Base-by-base conservation (phyloP, 35 echinoderm and acorn worm species). In the Stichopus chloronotus region DNA sequence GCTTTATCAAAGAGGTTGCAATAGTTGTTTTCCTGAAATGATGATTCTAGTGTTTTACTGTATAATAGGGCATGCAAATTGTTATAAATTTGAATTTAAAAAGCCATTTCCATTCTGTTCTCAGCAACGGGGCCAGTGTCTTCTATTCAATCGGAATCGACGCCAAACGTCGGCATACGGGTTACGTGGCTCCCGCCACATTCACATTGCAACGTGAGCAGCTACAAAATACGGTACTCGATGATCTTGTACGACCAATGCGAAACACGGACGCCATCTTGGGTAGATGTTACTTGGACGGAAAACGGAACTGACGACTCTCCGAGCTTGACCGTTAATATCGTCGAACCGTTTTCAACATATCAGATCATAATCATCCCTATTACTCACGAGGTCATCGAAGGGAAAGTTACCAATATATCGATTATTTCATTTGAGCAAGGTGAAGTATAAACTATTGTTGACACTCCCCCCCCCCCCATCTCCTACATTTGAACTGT, bases 151-250 rank as follows among this genome's bases (percentile, higher is more conserved):
- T 83, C 17, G 43, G n/a, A 55, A 20, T 24, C 55, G 8, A 43
- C 80, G 6, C 43, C 17, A 4, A 56, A 43, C 9, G n/a, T 83
- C 17, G 80, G 43, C 13, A 54, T 83, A n/a, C 17, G 55, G 80
- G 55, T 83, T 17, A 83, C 52, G 8, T 83, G 80, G 80, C 55
- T 83, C 0, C 55, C 55, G 21, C 55, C 82, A 8, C 19, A 85
- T 58, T 58, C 82, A 59, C 56, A 58, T 59, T 85, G 82, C 57
- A 85, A 85, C 82, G 55, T 85, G 16, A 55, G 54, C 24, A 58
- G 56, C 17, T 85, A 85, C 16, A 85, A 85, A 58, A 85, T 85
- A 85, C 82, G 24, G 82, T 85, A 85, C 16, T 21, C 82, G 5
- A 53, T 85, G 56, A 55, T 56, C 9, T 4, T 85, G 4, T 85